Conservation (phyloP, 2,888 invertebrate genomes). For the Campopleginae sp. region DNA sequence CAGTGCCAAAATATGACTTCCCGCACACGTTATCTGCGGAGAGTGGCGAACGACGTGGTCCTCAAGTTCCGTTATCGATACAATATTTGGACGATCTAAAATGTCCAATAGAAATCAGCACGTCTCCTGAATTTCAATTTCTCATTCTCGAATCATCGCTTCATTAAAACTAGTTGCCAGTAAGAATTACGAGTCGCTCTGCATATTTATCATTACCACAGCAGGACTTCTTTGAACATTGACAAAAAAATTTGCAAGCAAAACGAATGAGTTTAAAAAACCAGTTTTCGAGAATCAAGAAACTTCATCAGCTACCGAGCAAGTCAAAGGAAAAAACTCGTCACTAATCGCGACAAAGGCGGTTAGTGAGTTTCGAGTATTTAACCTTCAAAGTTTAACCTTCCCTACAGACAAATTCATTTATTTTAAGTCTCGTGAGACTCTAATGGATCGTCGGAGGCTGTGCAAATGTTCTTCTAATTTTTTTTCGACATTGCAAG, state of each 20-base stretch:
- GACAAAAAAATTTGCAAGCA: neutral
- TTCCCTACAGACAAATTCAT: too few relatives aligned
- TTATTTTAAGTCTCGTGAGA: too few relatives aligned
- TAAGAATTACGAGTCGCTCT: too few relatives aligned
- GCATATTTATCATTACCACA: neutral
- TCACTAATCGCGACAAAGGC: too few relatives aligned
- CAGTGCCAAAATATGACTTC: conserved; percentile 78
- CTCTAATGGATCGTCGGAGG: too few relatives aligned
- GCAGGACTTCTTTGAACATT: neutral
- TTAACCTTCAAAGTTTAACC: too few relatives aligned
- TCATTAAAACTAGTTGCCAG: neutral
- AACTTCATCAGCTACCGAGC: too few relatives aligned
- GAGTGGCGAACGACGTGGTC: conserved; percentile 26
- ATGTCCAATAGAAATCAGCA: conserved; percentile 46
- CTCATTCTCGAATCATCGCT: conserved; percentile 13
- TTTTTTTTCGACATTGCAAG: too few relatives aligned
- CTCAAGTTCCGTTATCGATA: conserved; percentile 64
- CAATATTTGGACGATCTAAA: conserved; percentile 50
- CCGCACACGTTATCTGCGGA: conserved; percentile 68
- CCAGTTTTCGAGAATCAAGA: neutral
- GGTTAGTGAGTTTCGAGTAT: too few relatives aligned
- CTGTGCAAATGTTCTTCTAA: too few relatives aligned
- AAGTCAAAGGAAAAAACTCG: too few relatives aligned
- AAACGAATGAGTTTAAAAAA: neutral
- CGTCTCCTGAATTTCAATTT: neutral